Percentiles rank a stretch among this genome's conserved stretches.
Conservation (phyloP, 2,797 vertebrate genomes). For the Dendrocincla tyrannina region DNA sequence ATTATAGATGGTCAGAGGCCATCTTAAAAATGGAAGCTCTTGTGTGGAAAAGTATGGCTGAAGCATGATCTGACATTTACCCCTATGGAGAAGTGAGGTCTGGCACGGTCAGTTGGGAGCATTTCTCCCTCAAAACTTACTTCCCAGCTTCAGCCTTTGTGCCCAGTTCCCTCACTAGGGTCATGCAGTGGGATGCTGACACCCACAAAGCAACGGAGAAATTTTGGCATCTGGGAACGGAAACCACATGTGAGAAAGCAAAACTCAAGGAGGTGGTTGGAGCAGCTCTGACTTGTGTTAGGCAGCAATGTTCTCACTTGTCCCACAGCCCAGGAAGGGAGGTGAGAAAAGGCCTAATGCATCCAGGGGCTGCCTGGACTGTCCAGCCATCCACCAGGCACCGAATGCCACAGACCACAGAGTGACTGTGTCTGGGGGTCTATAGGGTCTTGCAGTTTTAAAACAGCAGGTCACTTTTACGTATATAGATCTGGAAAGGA, state of each 20-base stretch:
- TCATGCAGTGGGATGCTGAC: neutral
- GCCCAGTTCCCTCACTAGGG: neutral
- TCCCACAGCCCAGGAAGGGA: neutral
- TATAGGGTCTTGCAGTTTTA: neutral
- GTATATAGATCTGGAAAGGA: neutral
- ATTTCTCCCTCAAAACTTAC: neutral
- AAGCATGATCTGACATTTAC: neutral
- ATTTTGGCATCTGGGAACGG: neutral
- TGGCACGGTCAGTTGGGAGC: neutral
- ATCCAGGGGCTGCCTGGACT: neutral
- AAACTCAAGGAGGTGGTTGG: neutral
- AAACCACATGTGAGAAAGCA: neutral
- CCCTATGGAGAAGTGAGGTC: neutral
- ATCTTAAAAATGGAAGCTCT: neutral
- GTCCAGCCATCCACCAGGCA: neutral
- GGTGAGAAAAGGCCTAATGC: neutral
- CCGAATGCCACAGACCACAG: neutral
- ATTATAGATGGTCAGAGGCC: neutral
- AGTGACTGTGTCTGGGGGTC: accelerated
- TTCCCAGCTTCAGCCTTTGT: neutral
- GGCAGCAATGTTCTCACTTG: neutral
- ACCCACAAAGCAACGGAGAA: neutral
- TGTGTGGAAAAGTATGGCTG: neutral
- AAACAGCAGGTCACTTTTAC: neutral
- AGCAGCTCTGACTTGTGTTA: neutral